phyloP scores from a whole-genome alignment of 1,140 invertebrate species.

The Drosophila yakuba region DNA sequence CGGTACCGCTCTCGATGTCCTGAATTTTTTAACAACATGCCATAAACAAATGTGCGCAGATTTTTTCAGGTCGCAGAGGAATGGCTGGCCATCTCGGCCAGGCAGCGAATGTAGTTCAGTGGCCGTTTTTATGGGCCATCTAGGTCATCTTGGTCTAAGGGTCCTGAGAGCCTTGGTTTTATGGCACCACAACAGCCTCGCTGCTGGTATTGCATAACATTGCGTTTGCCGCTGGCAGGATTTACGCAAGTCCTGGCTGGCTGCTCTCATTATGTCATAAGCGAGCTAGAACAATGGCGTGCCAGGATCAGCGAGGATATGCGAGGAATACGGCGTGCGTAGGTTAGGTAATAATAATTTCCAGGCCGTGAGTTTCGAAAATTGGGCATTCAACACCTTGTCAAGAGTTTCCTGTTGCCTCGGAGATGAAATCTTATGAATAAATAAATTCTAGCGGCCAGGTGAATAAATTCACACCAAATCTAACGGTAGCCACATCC shows the following conservation, averaged over 20 bases:
- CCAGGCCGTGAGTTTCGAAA: slow-evolving; percentile 15
- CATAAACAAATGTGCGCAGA: slow-evolving; percentile 62
- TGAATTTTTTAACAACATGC: slow-evolving; percentile 73
- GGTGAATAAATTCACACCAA: slow-evolving; percentile 76
- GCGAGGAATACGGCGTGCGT: slow-evolving; percentile 37
- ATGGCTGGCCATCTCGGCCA: neutral
- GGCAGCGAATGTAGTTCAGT: slow-evolving; percentile 47
- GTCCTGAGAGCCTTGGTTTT: slow-evolving; percentile 33
- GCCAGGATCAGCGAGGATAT: slow-evolving; percentile 22
- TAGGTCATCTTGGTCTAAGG: slow-evolving; percentile 59
- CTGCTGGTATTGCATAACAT: slow-evolving; percentile 71
- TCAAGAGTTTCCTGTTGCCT: slow-evolving; percentile 49
- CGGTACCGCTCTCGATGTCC: slow-evolving; percentile 61
- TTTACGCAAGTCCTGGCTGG: slow-evolving; percentile 75
- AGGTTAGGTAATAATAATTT: slow-evolving; percentile 49
- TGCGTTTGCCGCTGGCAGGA: slow-evolving; percentile 47
- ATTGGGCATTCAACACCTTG: slow-evolving; percentile 63
- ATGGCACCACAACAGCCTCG: slow-evolving; percentile 30
- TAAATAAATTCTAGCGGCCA: slow-evolving; percentile 42
- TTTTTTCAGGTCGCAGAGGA: slow-evolving; percentile 39
- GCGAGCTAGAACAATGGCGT: slow-evolving; percentile 56
- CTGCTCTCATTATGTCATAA: slow-evolving; percentile 72
- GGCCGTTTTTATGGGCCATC: slow-evolving; percentile 65
- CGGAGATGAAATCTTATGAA: slow-evolving; percentile 35
- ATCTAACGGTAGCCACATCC: slow-evolving; percentile 74